Base-by-base conservation (phyloP, 2,888 invertebrate species). In the Lasioglossum zephyrum region DNA sequence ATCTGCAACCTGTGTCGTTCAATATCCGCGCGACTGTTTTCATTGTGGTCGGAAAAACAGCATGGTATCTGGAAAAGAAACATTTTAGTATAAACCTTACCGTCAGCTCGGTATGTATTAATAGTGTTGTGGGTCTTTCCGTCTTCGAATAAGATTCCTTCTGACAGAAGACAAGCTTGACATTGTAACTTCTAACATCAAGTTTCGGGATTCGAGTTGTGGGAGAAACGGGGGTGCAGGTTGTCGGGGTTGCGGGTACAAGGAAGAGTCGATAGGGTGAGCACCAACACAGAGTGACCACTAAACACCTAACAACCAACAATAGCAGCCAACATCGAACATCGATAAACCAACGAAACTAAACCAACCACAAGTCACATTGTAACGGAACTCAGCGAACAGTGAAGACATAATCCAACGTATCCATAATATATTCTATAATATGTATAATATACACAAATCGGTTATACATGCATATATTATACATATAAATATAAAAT, bases 261-360 rank as follows among this genome's bases (percentile, higher is more conserved):
- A 90, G 93, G 91, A 91, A 86, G 86, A 90, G 87, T 83, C 85
- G 91, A 88, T 87, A 85, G 89, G 87, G 92, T 89, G 92, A 91
- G 92, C 92, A 94, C 93, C 93, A 94, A 94, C 92, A 94, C 93
- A 94, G 91, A 93, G 92, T 94, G 93, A 94, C 93, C 94, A 95
- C 94, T 94, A 94, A 95, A 95, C 94, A 95, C 94, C 94, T 94
- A 94, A 94, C 93, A 95, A 94, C 93, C 93, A 95, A 94, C 94
- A 94, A 93, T 92, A 94, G 93, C 94, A 95, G 93, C 93, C 94
- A 95, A 94, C 94, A 94, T 93, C 92, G 94, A 94, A 95, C 95
- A 95, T 90, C 93, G 93, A 94, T 93, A 94, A 93, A 94, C 93
- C 93, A 94, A 93, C 91, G 93, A 93, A 94, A 93, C 93, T 93